A percentile compares a stretch with the other conserved stretches of the same genome.
Conservation (phyloP, 2,113 vertebrate genomes). For the Acrocephalus arundinaceus region DNA sequence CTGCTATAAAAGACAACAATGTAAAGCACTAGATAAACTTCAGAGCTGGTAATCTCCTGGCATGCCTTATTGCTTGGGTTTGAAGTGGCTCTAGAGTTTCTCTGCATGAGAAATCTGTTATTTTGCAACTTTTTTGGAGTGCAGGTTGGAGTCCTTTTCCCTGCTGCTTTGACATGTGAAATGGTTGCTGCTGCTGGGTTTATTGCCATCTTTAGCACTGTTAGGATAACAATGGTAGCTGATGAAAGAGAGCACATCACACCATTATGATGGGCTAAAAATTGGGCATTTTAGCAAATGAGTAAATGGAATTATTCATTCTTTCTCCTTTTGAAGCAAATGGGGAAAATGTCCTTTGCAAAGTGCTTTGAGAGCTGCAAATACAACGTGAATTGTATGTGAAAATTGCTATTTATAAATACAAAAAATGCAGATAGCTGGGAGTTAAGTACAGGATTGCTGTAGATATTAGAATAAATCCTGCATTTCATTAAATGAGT, state of each 20-base stretch:
- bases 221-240: not conserved
- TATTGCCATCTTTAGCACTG: not conserved
- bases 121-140: not conserved
- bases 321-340: not conserved
- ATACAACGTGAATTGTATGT: not conserved
- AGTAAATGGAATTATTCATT: not conserved
- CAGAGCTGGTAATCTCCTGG: not conserved
- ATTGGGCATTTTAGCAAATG: conserved; percentile 4
- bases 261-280: not conserved
- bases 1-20: not conserved
- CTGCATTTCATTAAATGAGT: not conserved
- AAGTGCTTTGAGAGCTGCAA: not conserved
- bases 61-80: not conserved
- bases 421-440: not conserved
- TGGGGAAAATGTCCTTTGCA: not conserved
- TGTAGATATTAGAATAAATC: not conserved
- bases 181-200: not conserved
- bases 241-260: not conserved
- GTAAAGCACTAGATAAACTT: not conserved
- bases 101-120: not conserved
- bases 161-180: not conserved
- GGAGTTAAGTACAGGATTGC: not conserved
- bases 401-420: not conserved
- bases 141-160: not conserved
- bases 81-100: not conserved